A percentile compares a stretch with the other conserved stretches of the same genome.
Conservation (phyloP, 2,888 invertebrate genomes). For the Sepiola atlantica region DNA sequence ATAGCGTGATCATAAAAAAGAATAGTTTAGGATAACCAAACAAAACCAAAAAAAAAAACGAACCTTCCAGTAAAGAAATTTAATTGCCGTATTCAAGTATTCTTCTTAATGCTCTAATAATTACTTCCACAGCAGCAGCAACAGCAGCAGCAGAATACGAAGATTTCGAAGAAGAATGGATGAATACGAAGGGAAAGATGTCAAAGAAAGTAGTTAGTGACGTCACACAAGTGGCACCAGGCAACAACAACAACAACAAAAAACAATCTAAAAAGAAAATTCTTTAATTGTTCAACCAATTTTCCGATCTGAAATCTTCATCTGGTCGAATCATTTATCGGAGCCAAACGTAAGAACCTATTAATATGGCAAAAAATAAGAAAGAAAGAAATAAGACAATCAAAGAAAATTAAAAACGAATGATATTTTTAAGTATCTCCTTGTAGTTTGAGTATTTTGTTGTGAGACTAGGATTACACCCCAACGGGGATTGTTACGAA, state of each 20-base stretch:
- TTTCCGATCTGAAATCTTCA: neutral
- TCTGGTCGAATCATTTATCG: neutral
- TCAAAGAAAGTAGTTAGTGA: no score
- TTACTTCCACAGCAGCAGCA: neutral
- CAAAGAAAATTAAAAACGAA: no score
- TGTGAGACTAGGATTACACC: neutral
- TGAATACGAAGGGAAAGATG: no score
- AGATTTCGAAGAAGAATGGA: no score
- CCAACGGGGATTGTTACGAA: neutral
- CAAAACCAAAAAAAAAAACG: neutral
- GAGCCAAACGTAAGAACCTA: neutral
- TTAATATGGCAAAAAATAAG: neutral
- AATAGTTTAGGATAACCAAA: neutral
- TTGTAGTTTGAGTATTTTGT: neutral
- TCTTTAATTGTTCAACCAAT: neutral
- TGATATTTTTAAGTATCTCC: neutral
- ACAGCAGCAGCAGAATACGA: neutral
- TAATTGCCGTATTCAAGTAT: conserved; percentile 32
- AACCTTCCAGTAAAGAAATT: neutral
- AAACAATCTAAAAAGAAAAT: no score
- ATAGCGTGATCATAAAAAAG: neutral
- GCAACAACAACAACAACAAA: neutral
- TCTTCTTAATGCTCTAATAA: neutral
- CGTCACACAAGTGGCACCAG: no score
- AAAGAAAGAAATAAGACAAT: no score